Evolutionary conservation across 2,113 vertebrate genomes (phyloP).

Genomic region (Sceloporus undulatus): DNA sequence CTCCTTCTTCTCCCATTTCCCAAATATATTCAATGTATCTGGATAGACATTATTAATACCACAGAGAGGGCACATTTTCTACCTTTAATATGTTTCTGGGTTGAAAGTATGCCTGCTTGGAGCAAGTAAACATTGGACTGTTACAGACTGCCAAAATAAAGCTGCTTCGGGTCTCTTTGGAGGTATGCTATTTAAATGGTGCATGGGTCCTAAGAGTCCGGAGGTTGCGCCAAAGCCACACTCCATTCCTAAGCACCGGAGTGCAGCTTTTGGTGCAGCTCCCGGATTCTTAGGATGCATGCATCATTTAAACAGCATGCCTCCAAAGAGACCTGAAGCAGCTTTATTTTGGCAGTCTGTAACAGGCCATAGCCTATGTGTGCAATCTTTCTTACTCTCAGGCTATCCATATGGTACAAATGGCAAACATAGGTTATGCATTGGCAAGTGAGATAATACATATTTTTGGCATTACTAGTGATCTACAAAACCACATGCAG

Average conservation of each 20-base stretch:
- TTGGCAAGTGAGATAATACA: neutral
- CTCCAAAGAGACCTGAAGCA: no score
- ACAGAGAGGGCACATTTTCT: neutral
- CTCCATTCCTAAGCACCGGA: no score
- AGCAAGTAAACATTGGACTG: neutral
- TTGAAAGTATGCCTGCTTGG: neutral
- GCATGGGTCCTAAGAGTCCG: no score
- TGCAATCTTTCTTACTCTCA: neutral
- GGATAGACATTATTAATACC: neutral
- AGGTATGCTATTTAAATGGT: no score
- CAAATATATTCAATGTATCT: neutral
- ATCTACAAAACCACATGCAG: neutral
- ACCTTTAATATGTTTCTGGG: neutral
- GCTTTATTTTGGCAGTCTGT: no score
- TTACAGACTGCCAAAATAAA: no score
- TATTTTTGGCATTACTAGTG: neutral
- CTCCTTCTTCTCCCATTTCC: neutral
- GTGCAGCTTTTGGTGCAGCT: no score
- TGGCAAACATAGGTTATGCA: neutral
- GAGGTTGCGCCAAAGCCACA: no score
- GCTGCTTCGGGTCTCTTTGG: no score
- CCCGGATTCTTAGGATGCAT: no score
- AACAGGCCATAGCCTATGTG: neutral
- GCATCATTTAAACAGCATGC: no score
- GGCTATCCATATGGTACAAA: neutral